phyloP scores from a whole-genome alignment of 2,113 vertebrate genomes.

The Seriola rivoliana region DNA sequence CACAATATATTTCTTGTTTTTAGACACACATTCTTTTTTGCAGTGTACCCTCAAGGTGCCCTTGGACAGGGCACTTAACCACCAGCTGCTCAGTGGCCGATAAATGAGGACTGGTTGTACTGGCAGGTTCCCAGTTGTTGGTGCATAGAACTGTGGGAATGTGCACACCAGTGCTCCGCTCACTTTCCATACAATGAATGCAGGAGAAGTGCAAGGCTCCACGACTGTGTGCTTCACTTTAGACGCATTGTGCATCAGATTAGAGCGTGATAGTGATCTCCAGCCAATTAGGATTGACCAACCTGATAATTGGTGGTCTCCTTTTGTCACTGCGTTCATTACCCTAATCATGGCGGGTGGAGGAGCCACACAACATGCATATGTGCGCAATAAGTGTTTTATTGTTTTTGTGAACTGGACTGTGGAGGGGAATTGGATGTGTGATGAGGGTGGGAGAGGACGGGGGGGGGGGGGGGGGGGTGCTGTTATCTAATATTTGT shows the following conservation, averaged over 20 bases:
- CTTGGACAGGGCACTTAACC: constrained; percentile 62
- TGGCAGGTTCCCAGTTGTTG: constrained; percentile 45
- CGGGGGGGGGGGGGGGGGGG: not conserved
- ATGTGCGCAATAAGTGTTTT: constrained; percentile 62
- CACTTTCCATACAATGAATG: constrained; percentile 38
- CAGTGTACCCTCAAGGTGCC: constrained; percentile 56
- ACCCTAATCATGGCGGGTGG: constrained; percentile 59
- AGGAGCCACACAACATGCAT: constrained; percentile 59
- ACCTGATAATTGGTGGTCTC: constrained; percentile 67
- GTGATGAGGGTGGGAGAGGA: not conserved
- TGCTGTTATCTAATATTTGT: constrained; percentile 73
- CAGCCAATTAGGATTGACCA: constrained; percentile 70
- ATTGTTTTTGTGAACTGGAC: constrained; percentile 77
- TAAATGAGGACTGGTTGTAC: constrained; percentile 36
- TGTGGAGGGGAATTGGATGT: constrained; percentile 58
- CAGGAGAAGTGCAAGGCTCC: constrained; percentile 1
- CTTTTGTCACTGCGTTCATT: constrained; percentile 64
- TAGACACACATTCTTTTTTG: not conserved
- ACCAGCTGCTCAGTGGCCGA: constrained; percentile 58
- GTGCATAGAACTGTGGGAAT: constrained; percentile 44
- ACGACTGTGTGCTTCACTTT: constrained; percentile 18
- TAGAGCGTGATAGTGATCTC: constrained; percentile 62
- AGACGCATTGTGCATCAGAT: constrained; percentile 57
- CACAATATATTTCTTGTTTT: not conserved
- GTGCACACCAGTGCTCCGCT: constrained; percentile 12